Evolutionary conservation across 2,113 vertebrate genomes (phyloP).

Genomic region (Benitochromis conjunctus): DNA sequence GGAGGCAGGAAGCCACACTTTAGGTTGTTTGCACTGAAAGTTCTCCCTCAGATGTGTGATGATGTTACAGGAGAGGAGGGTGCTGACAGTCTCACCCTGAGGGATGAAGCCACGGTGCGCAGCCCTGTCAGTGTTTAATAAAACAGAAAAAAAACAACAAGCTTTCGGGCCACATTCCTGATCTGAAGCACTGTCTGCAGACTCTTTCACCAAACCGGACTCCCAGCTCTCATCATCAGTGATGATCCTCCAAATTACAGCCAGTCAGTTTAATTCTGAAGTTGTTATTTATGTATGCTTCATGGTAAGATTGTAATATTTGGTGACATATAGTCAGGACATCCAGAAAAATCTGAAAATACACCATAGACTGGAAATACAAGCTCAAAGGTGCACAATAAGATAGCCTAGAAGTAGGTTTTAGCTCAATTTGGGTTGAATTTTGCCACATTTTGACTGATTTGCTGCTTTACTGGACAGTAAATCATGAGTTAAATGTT

Average conservation of each 20-base stretch:
- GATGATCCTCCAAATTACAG: background rate
- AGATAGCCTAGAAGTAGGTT: background rate
- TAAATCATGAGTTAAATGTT: background rate
- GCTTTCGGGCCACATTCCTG: background rate
- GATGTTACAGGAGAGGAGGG: background rate
- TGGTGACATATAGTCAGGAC: background rate
- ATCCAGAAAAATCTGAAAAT: background rate
- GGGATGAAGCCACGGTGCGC: no score
- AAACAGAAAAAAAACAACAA: background rate
- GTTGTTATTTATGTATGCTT: rapidly evolving
- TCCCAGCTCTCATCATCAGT: background rate
- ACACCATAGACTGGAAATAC: background rate
- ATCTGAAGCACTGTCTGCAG: rapidly evolving
- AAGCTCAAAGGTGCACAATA: background rate
- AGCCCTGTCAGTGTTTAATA: background rate
- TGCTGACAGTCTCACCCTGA: background rate
- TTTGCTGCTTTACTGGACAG: background rate
- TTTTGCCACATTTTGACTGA: background rate
- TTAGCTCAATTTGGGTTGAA: background rate
- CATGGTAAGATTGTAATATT: background rate
- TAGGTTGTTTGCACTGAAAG: background rate
- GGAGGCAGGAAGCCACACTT: background rate
- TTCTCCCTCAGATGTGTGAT: background rate
- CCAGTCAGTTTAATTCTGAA: background rate
- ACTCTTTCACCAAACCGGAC: background rate